Base-by-base conservation (phyloP, 2,113 vertebrate genomes). In the Cyphomyrus plagiostoma region DNA sequence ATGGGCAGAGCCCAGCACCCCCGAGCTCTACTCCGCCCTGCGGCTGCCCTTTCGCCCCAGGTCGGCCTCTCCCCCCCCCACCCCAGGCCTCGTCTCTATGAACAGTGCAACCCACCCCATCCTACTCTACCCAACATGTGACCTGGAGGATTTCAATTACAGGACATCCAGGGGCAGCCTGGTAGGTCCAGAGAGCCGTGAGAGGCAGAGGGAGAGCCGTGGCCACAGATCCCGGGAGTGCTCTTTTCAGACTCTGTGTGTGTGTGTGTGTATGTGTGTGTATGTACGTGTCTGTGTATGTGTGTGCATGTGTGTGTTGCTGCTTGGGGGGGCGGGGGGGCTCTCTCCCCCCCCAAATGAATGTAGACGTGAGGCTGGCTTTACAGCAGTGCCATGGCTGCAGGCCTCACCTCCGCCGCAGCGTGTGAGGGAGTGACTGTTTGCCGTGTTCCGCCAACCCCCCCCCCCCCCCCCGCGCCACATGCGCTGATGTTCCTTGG, bases 1-100 rank as follows among this genome's bases (percentile, higher is more conserved):
- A 6, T 50, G n/a, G 77, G 46, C 30, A 74, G 74, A 89, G 85
- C 93, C 95, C 11, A 92, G 90, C 89, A 95, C 94, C 19, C 94
- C 95, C 45, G 95, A 96, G 88, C 93, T 95, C 85, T 95, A 94
- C 91, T 92, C 93, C 39, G 91, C 91, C 5, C 93, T 96, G 66
- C 93, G 90, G 21, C 92, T 96, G 8, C 90, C 94, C 2, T 92
- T 93, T 88, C 77, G 7, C 86, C 52, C 42, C 92, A 92, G 94
- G 95, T 96, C 66, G 85, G 91, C 90, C 39, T 56, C 52, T 21
- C 39, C 66, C 62, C 26, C 85, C 4, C n/a, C 46, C n/a, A n/a
- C 70, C 49, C 26, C 86, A 56, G 3, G 46, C 48, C 2, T 4
- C 53, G 26, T 30, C 35, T 13, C 48, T 13, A 10, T 74, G 62